phyloP scores from a whole-genome alignment of 1,140 invertebrate genomes.

The Bombus difficillimus region DNA sequence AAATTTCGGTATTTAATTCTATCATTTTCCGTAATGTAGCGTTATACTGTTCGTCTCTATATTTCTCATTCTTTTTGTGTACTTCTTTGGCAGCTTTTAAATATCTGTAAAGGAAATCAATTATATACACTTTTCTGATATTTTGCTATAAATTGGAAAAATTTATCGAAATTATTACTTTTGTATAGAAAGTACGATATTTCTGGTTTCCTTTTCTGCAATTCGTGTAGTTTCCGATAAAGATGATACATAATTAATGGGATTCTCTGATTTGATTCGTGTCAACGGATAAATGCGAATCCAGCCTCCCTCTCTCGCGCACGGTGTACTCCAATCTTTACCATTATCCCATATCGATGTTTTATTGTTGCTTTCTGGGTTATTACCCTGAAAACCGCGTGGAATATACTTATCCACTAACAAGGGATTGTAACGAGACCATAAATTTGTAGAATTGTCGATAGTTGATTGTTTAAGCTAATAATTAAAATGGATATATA shows the following conservation, averaged over 20 bases:
- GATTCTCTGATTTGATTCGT: slow-evolving; percentile 60
- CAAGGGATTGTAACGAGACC: slow-evolving; percentile 71
- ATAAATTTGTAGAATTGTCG: slow-evolving; percentile 63
- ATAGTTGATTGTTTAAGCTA: slow-evolving; percentile 68
- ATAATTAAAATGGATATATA: not conserved
- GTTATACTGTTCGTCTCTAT: slow-evolving; percentile 78
- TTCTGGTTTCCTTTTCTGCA: slow-evolving; percentile 76
- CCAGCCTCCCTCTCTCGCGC: slow-evolving; percentile 85
- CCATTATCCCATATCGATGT: slow-evolving; percentile 84
- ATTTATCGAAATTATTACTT: slow-evolving; percentile 68
- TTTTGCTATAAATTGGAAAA: not conserved
- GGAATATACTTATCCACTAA: slow-evolving; percentile 69
- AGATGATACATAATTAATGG: slow-evolving; percentile 44
- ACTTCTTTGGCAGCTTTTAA: slow-evolving; percentile 78
- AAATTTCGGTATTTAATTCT: slow-evolving; percentile 77
- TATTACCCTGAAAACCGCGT: slow-evolving; percentile 67
- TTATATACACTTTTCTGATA: not conserved
- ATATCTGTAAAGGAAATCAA: slow-evolving; percentile 67
- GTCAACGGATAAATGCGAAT: slow-evolving; percentile 84
- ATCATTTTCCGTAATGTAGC: slow-evolving; percentile 73
- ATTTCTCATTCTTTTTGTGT: slow-evolving; percentile 76
- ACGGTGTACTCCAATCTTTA: slow-evolving; percentile 84
- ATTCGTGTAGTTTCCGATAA: slow-evolving; percentile 55
- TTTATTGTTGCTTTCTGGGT: slow-evolving; percentile 57
- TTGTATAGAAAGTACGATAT: slow-evolving; percentile 75